These are phyloP conservation scores for Corythornis cristatus DNA, from an alignment of 2,113 vertebrate species.

Conservation along the genomic window DNA sequence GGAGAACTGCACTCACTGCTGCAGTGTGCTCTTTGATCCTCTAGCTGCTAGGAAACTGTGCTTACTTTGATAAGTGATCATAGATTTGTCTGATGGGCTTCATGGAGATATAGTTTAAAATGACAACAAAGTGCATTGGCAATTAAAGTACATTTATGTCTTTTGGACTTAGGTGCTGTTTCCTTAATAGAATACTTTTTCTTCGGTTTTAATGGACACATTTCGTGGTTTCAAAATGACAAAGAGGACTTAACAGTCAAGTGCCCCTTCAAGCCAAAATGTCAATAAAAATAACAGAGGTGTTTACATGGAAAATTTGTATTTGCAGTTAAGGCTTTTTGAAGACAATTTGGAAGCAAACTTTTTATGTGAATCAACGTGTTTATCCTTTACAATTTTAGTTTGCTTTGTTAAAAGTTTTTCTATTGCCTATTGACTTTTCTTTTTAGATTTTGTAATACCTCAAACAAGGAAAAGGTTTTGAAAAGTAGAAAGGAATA, in stretches of 20 bases:
- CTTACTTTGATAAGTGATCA: constrained; percentile 13
- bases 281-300: not conserved
- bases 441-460: not conserved
- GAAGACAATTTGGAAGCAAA: not conserved
- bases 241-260: not conserved
- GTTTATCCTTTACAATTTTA: not conserved
- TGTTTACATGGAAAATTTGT: not conserved
- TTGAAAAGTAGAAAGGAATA: not conserved
- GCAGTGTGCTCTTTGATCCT: constrained; percentile 13
- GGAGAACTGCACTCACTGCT: constrained; percentile 11
- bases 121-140: not conserved
- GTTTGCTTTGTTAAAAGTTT: not conserved
- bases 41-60: not conserved
- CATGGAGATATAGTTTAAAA: not conserved
- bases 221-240: not conserved
- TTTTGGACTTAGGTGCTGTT: not conserved
- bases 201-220: not conserved
- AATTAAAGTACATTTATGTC: constrained; percentile 5
- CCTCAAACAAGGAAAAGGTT: not conserved
- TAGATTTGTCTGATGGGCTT: not conserved
- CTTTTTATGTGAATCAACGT: not conserved
- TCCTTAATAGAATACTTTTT: not conserved
- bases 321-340: not conserved
- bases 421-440: not conserved
- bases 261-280: not conserved